Evolutionary conservation across 2,797 vertebrate genomes (phyloP).

Genomic region (Lepidocolaptes lacrymiger): DNA sequence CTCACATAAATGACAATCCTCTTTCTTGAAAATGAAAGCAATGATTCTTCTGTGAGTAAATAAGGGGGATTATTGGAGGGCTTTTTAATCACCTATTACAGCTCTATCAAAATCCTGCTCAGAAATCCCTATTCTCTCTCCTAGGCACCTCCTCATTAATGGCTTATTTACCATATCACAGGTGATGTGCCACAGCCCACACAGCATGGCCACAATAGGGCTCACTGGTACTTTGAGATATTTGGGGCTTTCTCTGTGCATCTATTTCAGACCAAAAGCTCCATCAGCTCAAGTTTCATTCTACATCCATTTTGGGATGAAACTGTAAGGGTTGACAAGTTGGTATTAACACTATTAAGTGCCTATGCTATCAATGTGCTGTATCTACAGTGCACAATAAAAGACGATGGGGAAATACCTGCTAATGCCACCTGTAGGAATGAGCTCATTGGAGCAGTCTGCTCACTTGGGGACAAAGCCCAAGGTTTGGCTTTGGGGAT

Average conservation of each 20-base stretch:
- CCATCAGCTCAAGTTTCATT: background rate
- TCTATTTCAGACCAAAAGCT: background rate
- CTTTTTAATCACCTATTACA: constrained; percentile 25
- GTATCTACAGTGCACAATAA: background rate
- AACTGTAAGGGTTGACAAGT: background rate
- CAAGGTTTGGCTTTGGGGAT: background rate
- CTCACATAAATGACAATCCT: constrained; percentile 33
- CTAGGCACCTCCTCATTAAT: background rate
- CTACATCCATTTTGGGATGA: background rate
- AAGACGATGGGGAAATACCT: background rate
- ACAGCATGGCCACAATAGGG: accelerated
- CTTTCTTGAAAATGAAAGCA: constrained; percentile 59
- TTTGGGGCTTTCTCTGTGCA: background rate
- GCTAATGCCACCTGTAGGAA: background rate
- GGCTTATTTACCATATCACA: constrained; percentile 22
- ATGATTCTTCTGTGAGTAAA: constrained; percentile 48
- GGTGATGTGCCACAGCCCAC: background rate
- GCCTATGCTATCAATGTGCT: background rate
- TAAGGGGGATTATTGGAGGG: background rate
- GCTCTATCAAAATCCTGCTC: constrained; percentile 43
- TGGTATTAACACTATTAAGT: background rate
- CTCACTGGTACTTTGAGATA: accelerated
- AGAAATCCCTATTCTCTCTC: constrained; percentile 56
- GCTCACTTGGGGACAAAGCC: background rate
- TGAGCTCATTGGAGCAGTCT: background rate